Conservation (phyloP, 2,797 vertebrate genomes). For the Chaenodraco wilsoni region DNA sequence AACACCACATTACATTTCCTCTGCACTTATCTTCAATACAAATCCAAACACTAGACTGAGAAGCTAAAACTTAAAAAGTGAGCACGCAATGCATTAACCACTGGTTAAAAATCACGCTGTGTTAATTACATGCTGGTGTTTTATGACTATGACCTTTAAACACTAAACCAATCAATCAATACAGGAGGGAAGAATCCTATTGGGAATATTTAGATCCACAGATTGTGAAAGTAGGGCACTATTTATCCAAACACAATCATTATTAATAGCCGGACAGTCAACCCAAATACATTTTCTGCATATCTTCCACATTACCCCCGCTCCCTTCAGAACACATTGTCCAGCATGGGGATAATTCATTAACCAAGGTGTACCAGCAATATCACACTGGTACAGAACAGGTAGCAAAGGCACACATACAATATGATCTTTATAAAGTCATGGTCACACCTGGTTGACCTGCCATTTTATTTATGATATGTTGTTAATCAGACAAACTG, state of each 20-base stretch:
- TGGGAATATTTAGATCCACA: slow-evolving; percentile 86
- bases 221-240: slow-evolving; percentile 86
- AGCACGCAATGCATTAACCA: slow-evolving; percentile 76
- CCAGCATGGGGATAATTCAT: slow-evolving; percentile 54
- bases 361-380: slow-evolving; percentile 11
- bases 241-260: slow-evolving; percentile 84
- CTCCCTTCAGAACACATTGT: slow-evolving; percentile 52
- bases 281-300: slow-evolving; percentile 85
- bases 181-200: slow-evolving; percentile 76
- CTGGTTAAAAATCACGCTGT: slow-evolving; percentile 77
- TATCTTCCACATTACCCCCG: slow-evolving; percentile 69
- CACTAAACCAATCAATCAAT: slow-evolving; percentile 84
- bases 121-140: slow-evolving; percentile 85
- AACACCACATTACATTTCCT: slow-evolving; percentile 41
- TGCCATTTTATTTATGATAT: slow-evolving; percentile 15
- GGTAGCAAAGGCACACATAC: slow-evolving; percentile 39
- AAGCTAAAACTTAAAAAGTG: slow-evolving; percentile 65
- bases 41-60: slow-evolving; percentile 58
- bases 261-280: slow-evolving; percentile 84
- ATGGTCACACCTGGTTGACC: slow-evolving; percentile 39
- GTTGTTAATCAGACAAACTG: slow-evolving; percentile 4
- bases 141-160: slow-evolving; percentile 88
- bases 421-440: slow-evolving; percentile 37
- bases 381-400: slow-evolving; percentile 31
- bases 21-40: slow-evolving; percentile 53